Base-by-base conservation (phyloP, 2,888 invertebrate species). In the Heliothis peltigera region DNA sequence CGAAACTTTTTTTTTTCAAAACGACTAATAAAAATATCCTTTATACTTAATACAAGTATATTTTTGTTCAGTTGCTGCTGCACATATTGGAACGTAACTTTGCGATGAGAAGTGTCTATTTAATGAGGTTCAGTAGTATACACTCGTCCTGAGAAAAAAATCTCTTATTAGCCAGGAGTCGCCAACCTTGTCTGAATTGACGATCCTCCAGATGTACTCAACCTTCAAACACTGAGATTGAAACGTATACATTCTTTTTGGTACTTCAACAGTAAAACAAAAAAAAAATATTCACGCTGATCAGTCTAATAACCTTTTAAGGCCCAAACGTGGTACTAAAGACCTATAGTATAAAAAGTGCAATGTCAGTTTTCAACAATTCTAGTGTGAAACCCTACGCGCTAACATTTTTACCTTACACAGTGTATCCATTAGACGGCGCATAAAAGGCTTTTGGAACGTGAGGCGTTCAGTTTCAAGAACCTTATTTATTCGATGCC, bases 351-450 rank as follows among this genome's bases (percentile, higher is more conserved):
- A 39, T 4, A 39, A n/a, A 39, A 39, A 39, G 1, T 39, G 39
- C 39, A 39, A 39, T 4, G n/a, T 39, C 39, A 39, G 39, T 39
- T 39, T 39, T 39, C 39, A 39, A 39, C 39, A 39, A 39, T 39
- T n/a, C 15, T 2, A 35, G 15, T 39, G 32, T 15, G 32, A 42
- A n/a, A 8, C 44, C 7, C 35, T 44, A 22, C 19, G 10, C 43
- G 28, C 21, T 28, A n/a, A 44, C 49, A 69, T 49, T 69, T 68
- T 68, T 49, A 54, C 48, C 49, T 55, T 48, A 49, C n/a, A 42
- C 28, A 46, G 51, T 1, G 51, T 68, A 53, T 69, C 68, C 63
- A 69, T 69, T 69, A 69, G 47, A 15, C 28, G 57, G 2, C 52
- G 55, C 43, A 56, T 48, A 56, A 56, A 70, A 69, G 35, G 56